phyloP scores from a whole-genome alignment of 2,888 invertebrate species.

The Lacanobia wlatinum region DNA sequence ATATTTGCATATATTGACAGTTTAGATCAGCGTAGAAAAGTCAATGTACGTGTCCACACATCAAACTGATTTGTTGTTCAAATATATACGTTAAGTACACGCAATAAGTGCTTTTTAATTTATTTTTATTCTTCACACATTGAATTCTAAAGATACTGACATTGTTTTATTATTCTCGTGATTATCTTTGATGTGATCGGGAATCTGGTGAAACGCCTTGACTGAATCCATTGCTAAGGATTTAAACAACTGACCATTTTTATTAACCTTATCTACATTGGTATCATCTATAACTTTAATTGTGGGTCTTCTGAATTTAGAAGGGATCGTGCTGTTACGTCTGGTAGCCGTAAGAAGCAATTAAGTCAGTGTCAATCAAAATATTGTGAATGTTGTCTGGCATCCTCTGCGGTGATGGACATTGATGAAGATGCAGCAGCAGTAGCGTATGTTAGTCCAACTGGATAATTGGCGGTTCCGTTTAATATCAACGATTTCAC shows the following conservation, averaged over 20 bases:
- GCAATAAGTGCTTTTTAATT: conserved; percentile 53
- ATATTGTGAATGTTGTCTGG: conserved; percentile 53
- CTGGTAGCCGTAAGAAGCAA: conserved; percentile 45
- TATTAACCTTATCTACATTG: conserved; percentile 21
- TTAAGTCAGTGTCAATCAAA: conserved; percentile 57
- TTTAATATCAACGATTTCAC: conserved; percentile 30
- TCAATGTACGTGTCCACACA: conserved; percentile 63
- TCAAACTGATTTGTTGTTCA: conserved; percentile 67
- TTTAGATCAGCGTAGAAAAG: conserved; percentile 78
- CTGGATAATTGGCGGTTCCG: conserved; percentile 41
- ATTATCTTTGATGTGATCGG: conserved; percentile 35
- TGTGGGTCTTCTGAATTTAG: conserved; percentile 29
- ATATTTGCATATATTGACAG: conserved; percentile 88
- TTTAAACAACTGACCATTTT: conserved; percentile 5
- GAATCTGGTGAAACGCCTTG: conserved; percentile 13
- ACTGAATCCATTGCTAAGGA: conserved; percentile 8
- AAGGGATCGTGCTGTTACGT: conserved; percentile 49
- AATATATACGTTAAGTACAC: conserved; percentile 54
- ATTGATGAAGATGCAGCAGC: conserved; percentile 32
- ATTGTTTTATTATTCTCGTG: conserved; percentile 30
- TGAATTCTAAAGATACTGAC: conserved; percentile 28
- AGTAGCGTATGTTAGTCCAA: conserved; percentile 18
- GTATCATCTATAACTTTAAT: conserved; percentile 37
- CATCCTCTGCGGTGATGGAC: conserved; percentile 48
- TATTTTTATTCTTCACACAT: conserved; percentile 33